These are phyloP conservation scores for Thaumetopoea pityocampa DNA, from an alignment of 1,140 invertebrate genomes.

Conservation along the genomic window DNA sequence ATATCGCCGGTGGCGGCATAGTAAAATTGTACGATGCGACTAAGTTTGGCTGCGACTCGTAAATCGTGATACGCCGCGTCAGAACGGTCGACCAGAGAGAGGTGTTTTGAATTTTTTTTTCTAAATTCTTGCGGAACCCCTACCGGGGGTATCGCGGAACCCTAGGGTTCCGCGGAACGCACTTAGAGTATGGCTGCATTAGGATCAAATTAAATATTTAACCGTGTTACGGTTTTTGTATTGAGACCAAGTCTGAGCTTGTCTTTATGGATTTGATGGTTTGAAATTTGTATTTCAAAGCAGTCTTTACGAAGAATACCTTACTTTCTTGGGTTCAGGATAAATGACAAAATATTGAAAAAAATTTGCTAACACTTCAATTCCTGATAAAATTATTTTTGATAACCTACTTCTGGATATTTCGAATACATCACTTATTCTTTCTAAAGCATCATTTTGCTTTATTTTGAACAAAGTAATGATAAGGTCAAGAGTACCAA, in stretches of 20 bases:
- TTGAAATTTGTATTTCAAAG: not conserved
- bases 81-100: constrained; percentile 6
- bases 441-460: constrained; percentile 1
- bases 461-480: constrained; percentile 1
- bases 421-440: constrained; percentile 2
- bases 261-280: not conserved
- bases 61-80: not conserved
- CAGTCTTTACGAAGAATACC: not conserved
- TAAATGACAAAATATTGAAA: constrained; percentile 1
- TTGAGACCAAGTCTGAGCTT: constrained; percentile 10
- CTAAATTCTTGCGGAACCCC: constrained; percentile 16
- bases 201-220: constrained; percentile 13
- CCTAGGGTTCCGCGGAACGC: constrained; percentile 10
- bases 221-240: constrained; percentile 17
- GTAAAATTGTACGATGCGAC: too few relatives aligned
- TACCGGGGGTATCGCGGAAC: constrained; percentile 16
- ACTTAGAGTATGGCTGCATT: not conserved
- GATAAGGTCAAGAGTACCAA: not conserved
- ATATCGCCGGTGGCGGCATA: not conserved
- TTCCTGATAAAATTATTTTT: not conserved
- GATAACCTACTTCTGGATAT: not conserved
- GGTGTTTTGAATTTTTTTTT: constrained; percentile 16
- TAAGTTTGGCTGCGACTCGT: too few relatives aligned
- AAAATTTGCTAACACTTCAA: constrained; percentile 2
- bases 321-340: constrained; percentile 2